Conservation (phyloP, 2,888 invertebrate genomes). For the Oconnorella tubifera region DNA sequence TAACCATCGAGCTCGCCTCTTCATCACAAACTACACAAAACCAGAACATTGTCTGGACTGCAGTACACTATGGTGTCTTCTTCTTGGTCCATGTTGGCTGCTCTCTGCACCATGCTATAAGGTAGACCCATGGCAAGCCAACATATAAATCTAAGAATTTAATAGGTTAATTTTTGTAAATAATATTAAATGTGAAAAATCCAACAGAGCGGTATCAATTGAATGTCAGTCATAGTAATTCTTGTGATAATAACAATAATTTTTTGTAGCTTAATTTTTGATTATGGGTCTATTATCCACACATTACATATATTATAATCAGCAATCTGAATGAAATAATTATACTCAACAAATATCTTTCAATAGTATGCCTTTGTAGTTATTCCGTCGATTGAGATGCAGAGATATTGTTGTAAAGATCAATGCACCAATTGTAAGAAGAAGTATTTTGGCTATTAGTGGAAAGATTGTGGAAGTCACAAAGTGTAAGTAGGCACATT, state of each 20-base stretch:
- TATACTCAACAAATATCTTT: neutral
- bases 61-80: constrained; percentile 36
- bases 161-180: no score
- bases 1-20: constrained; percentile 35
- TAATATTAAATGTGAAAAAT: no score
- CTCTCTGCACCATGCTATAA: constrained; percentile 38
- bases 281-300: no score
- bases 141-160: no score
- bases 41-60: constrained; percentile 38
- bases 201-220: no score
- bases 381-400: neutral
- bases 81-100: constrained; percentile 38
- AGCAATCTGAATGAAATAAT: neutral
- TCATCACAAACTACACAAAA: constrained; percentile 39
- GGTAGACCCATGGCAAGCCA: no score
- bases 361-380: neutral
- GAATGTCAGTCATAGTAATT: no score
- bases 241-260: no score
- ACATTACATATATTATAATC: no score
- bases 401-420: neutral
- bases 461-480: neutral
- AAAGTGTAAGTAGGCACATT: no score
- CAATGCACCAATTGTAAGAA: neutral
- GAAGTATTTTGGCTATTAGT: neutral
- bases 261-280: no score